These are phyloP conservation scores for Vanessa cardui DNA, from an alignment of 2,888 invertebrate genomes.

Conservation along the genomic window DNA sequence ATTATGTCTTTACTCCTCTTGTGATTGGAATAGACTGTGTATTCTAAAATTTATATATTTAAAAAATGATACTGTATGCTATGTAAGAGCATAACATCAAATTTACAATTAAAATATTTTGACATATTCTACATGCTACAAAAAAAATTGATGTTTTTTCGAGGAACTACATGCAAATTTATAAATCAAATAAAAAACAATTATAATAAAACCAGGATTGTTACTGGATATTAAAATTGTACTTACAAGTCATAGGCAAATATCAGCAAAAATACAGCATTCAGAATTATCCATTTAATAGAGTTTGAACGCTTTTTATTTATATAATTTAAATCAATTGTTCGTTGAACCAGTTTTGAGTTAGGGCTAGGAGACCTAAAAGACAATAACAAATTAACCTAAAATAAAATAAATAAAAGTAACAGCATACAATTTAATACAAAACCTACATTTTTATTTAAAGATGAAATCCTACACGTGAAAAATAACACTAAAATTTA, in stretches of 20 bases:
- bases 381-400: slow-evolving; percentile 30
- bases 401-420: background rate
- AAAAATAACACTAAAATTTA: too few relatives aligned
- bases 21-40: too few relatives aligned
- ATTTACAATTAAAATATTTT: too few relatives aligned
- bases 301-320: slow-evolving; percentile 76
- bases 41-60: too few relatives aligned
- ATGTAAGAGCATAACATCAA: too few relatives aligned
- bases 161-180: too few relatives aligned
- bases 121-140: too few relatives aligned
- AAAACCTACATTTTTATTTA: background rate
- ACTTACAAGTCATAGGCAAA: slow-evolving; percentile 85
- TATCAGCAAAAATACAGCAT: slow-evolving; percentile 77
- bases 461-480: too few relatives aligned
- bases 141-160: too few relatives aligned
- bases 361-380: slow-evolving; percentile 61
- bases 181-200: too few relatives aligned
- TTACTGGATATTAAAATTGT: background rate
- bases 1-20: too few relatives aligned
- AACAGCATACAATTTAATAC: background rate
- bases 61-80: too few relatives aligned
- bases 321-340: slow-evolving; percentile 78
- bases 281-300: slow-evolving; percentile 83
- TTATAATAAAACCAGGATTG: background rate
- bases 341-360: slow-evolving; percentile 77